Evolutionary conservation across 2,113 vertebrate genomes (phyloP), one percentile per base, ranked within the genome.

Genomic region (Mormoops blainvillei): DNA sequence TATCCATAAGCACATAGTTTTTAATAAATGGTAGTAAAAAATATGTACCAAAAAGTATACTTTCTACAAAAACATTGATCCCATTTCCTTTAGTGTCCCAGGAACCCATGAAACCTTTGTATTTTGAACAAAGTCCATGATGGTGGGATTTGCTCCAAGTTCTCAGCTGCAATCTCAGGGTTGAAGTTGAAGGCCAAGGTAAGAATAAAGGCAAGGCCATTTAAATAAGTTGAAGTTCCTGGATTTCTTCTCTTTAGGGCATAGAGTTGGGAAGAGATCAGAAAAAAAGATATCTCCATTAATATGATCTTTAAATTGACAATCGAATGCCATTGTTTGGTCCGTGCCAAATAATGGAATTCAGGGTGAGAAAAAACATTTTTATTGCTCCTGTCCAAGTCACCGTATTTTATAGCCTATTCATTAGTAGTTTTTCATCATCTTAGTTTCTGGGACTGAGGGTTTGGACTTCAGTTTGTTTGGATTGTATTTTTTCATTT

Each of bases 401-500:
- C 9, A 77, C 31, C 15, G 78, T 91, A 73, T 43, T 91, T 77
- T n/a, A 52, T 58, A 91, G 6, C 67, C 80, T 85, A 91, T 94
- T 94, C 65, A 43, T 87, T 83, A 38, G 71, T 86, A 41, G 3
- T 67, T 56, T 97, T 94, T 89, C 87, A 77, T 77, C 50, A 82
- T 86, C 67, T 93, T 45, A 3, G 70, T 96, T 76, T 84, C 88
- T 77, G 81, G 87, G 88, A 92, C 15, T 70, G 38, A 19, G 56
- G 88, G 67, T 97, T 63, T 93, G 82, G 56, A 67, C 16, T 94
- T 41, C 12, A 45, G 43, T 41, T 92, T 84, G 56, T 74, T 95
- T 92, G 38, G 81, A 20, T 92, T 85, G 83, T 85, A 87, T 68
- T 33, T 73, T 86, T 73, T 73, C 68, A 96, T 95, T 97, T 95